A percentile compares a stretch with the other conserved stretches of the same genome.
Conservation (phyloP, 2,888 invertebrate species). For the Oxycera nigricornis region DNA sequence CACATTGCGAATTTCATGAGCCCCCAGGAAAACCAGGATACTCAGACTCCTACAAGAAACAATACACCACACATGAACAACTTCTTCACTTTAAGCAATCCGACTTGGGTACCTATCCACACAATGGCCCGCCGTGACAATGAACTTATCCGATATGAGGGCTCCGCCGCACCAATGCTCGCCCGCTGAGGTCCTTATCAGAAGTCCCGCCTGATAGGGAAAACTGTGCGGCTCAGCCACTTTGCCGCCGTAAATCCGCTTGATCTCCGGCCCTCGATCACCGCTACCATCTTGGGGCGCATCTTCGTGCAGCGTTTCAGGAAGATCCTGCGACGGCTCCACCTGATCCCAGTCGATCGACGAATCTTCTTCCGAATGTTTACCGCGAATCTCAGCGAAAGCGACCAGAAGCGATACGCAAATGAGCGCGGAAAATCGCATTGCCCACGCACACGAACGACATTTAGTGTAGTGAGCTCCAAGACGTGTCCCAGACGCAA, state of each 20-base stretch:
- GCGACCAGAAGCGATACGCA: constrained; percentile 17
- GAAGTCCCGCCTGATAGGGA: constrained; percentile 44
- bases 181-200: constrained; percentile 7
- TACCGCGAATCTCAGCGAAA: neutral
- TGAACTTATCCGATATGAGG: constrained; percentile 51
- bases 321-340: neutral
- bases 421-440: constrained; percentile 29
- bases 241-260: constrained; percentile 45
- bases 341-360: constrained; percentile 37
- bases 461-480: constrained; percentile 10
- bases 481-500: constrained; percentile 28
- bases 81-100: neutral
- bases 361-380: neutral
- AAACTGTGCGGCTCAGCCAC: constrained; percentile 45
- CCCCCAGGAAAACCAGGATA: constrained; percentile 56
- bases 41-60: constrained; percentile 6
- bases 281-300: neutral
- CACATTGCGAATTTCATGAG: constrained; percentile 59
- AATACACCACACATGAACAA: neutral
- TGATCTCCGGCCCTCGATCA: constrained; percentile 3
- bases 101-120: constrained; percentile 52
- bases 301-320: constrained; percentile 14
- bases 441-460: constrained; percentile 35
- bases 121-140: constrained; percentile 59
- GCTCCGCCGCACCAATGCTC: constrained; percentile 43